Percentiles rank a stretch among this genome's conserved stretches.
phyloP scores from a whole-genome alignment of 2,113 vertebrate species.

The Mobula birostris region DNA sequence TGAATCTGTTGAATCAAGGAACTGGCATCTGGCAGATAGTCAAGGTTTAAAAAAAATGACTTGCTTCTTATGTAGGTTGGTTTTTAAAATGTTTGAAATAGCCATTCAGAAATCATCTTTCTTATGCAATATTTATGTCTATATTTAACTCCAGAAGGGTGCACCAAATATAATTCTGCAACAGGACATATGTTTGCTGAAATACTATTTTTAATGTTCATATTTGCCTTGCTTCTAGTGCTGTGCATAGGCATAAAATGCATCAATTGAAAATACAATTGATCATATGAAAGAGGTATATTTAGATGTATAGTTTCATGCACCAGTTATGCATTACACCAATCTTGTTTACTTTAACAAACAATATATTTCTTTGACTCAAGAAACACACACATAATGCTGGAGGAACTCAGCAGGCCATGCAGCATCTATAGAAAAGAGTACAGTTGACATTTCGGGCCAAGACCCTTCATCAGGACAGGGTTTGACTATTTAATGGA shows the following conservation, averaged over 20 bases:
- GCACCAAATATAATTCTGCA: background rate
- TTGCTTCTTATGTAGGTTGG: background rate
- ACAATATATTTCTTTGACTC: background rate
- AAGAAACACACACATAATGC: too few species aligned
- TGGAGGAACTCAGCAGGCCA: too few species aligned
- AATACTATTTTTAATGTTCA: background rate
- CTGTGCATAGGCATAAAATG: background rate
- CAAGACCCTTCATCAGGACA: too few species aligned
- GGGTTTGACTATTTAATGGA: background rate
- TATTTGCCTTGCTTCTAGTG: background rate
- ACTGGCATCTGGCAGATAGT: background rate
- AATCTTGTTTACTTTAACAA: background rate
- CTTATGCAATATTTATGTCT: background rate
- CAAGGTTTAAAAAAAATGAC: background rate
- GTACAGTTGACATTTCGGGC: too few species aligned
- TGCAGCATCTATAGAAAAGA: too few species aligned
- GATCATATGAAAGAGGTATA: background rate
- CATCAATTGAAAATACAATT: background rate
- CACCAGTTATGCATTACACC: background rate
- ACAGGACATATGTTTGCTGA: background rate
- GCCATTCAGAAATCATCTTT: background rate
- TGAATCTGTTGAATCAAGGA: background rate
- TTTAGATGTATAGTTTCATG: background rate
- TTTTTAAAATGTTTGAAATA: slow-evolving; percentile 4
- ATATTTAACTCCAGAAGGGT: background rate